A percentile compares a stretch with the other conserved stretches of the same genome.
phyloP scores from a whole-genome alignment of 2,797 vertebrate genomes.

The Myotis pilosus region DNA sequence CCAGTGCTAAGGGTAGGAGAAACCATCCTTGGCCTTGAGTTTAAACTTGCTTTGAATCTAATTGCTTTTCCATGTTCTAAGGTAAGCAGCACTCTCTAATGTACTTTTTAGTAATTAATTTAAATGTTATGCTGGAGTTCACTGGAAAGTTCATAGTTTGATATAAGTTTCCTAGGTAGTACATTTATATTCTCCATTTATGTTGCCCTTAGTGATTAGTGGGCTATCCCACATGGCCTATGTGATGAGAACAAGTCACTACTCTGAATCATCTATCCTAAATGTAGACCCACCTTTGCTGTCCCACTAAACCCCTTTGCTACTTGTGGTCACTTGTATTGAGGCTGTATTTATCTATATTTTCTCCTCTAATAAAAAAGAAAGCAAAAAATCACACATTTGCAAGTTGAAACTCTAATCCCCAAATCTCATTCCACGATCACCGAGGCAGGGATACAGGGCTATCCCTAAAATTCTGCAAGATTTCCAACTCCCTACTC shows the following conservation, averaged over 20 bases:
- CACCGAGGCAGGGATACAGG: not conserved
- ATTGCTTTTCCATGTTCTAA: constrained; percentile 72
- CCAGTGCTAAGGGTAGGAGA: not conserved
- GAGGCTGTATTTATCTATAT: not conserved
- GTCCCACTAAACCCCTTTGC: not conserved
- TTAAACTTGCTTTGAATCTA: constrained; percentile 62
- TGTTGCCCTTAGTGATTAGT: not conserved
- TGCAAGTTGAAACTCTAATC: not conserved
- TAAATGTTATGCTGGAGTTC: constrained; percentile 68
- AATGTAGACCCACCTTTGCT: not conserved
- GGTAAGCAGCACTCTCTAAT: constrained; percentile 62
- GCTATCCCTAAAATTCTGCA: not conserved
- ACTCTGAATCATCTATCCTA: not conserved
- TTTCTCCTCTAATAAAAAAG: not conserved
- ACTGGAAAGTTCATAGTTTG: constrained; percentile 63
- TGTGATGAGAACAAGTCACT: not conserved
- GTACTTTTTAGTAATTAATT: constrained; percentile 74
- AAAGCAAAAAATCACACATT: not conserved
- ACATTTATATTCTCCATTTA: constrained; percentile 59
- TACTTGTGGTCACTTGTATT: not conserved
- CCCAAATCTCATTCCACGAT: not conserved
- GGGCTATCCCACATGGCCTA: not conserved
- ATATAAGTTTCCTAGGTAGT: constrained; percentile 66
- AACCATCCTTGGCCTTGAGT: constrained; percentile 35
- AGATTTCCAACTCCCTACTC: not conserved